Percentiles rank a stretch among this genome's conserved stretches.
phyloP scores from a whole-genome alignment of 2,888 invertebrate genomes.

The Cataglyphis cursor region DNA sequence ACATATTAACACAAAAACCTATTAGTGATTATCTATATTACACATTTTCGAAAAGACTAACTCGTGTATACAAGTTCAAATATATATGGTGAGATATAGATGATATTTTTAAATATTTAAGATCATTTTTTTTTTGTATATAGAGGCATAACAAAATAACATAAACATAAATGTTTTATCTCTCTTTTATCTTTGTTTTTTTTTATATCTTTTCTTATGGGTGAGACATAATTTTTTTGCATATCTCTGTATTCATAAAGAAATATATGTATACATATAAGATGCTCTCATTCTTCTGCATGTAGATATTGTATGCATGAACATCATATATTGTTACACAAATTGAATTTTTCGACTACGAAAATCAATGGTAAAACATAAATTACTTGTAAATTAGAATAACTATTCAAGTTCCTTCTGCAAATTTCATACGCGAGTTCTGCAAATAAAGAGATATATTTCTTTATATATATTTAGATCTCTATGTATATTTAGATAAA shows the following conservation, averaged over 20 bases:
- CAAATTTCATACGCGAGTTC: constrained; percentile 49
- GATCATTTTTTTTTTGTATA: constrained; percentile 37
- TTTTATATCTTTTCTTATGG: constrained; percentile 47
- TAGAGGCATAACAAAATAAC: constrained; percentile 4
- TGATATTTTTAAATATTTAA: constrained; percentile 23
- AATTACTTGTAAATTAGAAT: constrained; percentile 24
- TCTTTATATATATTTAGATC: constrained; percentile 4
- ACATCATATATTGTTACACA: constrained; percentile 60
- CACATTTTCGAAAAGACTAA: constrained; percentile 48
- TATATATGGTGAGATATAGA: background rate
- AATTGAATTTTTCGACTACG: constrained; percentile 13
- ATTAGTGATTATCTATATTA: constrained; percentile 42
- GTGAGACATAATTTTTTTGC: constrained; percentile 52
- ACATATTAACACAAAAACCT: constrained; percentile 52
- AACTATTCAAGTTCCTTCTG: constrained; percentile 39
- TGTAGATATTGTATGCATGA: constrained; percentile 74
- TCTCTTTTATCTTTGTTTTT: constrained; percentile 45
- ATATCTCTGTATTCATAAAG: constrained; percentile 52
- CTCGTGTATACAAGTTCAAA: constrained; percentile 37
- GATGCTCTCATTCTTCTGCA: constrained; percentile 65
- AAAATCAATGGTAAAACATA: constrained; percentile 25
- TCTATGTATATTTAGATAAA: background rate
- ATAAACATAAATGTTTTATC: constrained; percentile 50
- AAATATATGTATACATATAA: constrained; percentile 56
- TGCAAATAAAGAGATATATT: constrained; percentile 18